phyloP scores from a whole-genome alignment of 2,888 invertebrate species.

The Apodemia hepburni region DNA sequence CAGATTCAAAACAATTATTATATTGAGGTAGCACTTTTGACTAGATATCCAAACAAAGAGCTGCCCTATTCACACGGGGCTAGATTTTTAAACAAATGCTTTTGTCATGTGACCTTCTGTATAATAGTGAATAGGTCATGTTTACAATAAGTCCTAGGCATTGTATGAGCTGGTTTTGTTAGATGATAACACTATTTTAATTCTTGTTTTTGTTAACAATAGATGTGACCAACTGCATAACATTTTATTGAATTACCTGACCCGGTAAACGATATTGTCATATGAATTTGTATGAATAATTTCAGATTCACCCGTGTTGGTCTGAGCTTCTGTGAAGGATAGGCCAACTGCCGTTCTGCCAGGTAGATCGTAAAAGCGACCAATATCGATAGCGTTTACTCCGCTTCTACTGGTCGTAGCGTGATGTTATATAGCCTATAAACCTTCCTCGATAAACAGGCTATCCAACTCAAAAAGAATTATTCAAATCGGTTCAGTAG shows the following conservation, averaged over 20 bases:
- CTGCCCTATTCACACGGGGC: slow-evolving; percentile 37
- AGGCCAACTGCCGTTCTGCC: too few species aligned
- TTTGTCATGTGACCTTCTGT: slow-evolving; percentile 38
- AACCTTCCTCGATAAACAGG: too few species aligned
- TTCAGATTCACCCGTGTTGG: too few species aligned
- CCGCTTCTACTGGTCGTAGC: too few species aligned
- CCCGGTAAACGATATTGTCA: too few species aligned
- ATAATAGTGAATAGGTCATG: slow-evolving; percentile 25
- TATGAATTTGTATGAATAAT: too few species aligned
- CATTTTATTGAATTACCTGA: not conserved
- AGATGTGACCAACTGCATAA: not conserved
- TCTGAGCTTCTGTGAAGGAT: too few species aligned
- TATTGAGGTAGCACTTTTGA: slow-evolving; percentile 34
- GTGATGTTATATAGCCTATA: too few species aligned
- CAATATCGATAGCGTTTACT: too few species aligned
- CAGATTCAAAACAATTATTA: slow-evolving; percentile 36
- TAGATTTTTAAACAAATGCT: slow-evolving; percentile 41
- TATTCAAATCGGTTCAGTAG: too few species aligned
- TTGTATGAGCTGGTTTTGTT: slow-evolving; percentile 26
- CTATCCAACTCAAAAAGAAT: too few species aligned
- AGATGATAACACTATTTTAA: slow-evolving; percentile 14
- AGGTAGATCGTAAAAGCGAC: too few species aligned
- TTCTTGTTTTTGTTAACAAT: slow-evolving; percentile 15
- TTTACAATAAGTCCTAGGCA: slow-evolving; percentile 34
- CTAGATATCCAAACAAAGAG: slow-evolving; percentile 23